phyloP scores from a whole-genome alignment of 2,797 vertebrate genomes.

The Peromyscus melanophrys region DNA sequence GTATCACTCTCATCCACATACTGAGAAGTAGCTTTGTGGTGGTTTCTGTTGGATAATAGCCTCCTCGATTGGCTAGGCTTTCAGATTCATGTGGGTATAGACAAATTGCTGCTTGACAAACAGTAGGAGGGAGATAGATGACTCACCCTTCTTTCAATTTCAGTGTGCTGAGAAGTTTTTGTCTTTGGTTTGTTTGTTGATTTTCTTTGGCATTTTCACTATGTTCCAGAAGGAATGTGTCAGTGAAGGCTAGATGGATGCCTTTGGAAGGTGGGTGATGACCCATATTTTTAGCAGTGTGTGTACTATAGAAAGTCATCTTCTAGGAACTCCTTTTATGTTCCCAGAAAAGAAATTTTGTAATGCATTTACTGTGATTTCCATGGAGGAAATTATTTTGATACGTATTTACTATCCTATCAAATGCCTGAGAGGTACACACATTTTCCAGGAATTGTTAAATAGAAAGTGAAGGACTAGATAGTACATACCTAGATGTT shows the following conservation, averaged over 20 bases:
- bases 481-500: constrained; percentile 43
- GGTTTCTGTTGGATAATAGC: background rate
- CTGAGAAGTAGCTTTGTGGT: background rate
- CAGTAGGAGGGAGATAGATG: background rate
- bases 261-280: background rate
- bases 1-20: background rate
- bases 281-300: background rate
- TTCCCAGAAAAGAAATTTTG: constrained; percentile 46
- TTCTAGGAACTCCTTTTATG: background rate
- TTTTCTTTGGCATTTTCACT: constrained; percentile 53
- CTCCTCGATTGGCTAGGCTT: background rate
- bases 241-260: background rate
- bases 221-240: background rate
- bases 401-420: constrained; percentile 58
- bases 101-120: constrained; percentile 9
- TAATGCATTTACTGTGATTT: constrained; percentile 42
- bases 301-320: background rate
- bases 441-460: constrained; percentile 70
- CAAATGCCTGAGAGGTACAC: constrained; percentile 39
- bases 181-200: background rate
- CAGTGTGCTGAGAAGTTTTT: background rate
- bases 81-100: background rate
- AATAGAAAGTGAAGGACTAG: constrained; percentile 67
- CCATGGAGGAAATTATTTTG: constrained; percentile 52
- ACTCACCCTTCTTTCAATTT: background rate